phyloP scores from a whole-genome alignment of 2,113 vertebrate genomes.

The Chrysemys picta region DNA sequence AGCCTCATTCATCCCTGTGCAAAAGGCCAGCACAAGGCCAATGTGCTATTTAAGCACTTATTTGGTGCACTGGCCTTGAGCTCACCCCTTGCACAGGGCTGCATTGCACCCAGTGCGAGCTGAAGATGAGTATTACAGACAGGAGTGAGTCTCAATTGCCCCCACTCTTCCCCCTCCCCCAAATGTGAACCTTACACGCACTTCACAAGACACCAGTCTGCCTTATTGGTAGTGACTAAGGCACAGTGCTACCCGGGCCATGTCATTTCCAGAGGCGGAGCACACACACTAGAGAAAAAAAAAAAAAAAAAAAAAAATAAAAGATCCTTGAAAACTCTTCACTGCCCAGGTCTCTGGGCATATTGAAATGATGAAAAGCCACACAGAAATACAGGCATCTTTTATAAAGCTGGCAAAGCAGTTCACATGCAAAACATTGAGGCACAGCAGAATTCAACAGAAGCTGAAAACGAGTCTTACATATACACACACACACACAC shows the following conservation, averaged over 20 bases:
- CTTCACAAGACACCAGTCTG: not conserved
- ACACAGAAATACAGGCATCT: rapidly evolving
- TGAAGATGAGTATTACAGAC: slow-evolving; percentile 18
- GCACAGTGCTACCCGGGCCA: not conserved
- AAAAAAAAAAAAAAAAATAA: not conserved
- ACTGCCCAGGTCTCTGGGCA: rapidly evolving
- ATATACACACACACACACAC: not conserved
- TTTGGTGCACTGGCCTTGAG: not conserved
- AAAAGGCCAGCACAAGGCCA: not conserved
- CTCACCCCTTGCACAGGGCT: not conserved
- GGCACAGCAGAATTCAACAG: not conserved
- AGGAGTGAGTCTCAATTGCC: rapidly evolving
- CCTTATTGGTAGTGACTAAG: not conserved
- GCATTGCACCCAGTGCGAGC: not conserved
- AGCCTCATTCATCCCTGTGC: not conserved
- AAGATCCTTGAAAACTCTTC: not conserved
- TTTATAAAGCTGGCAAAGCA: rapidly evolving
- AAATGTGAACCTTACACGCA: not conserved
- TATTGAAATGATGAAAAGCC: rapidly evolving
- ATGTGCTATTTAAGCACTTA: slow-evolving; percentile 7
- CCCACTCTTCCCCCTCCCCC: not conserved
- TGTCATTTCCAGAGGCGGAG: not conserved
- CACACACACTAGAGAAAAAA: not conserved
- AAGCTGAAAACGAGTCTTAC: slow-evolving; percentile 57
- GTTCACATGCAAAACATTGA: not conserved